Percentiles rank a stretch among this genome's conserved stretches.
phyloP scores from a whole-genome alignment of 2,797 vertebrate genomes.

The Acomys russatus region DNA sequence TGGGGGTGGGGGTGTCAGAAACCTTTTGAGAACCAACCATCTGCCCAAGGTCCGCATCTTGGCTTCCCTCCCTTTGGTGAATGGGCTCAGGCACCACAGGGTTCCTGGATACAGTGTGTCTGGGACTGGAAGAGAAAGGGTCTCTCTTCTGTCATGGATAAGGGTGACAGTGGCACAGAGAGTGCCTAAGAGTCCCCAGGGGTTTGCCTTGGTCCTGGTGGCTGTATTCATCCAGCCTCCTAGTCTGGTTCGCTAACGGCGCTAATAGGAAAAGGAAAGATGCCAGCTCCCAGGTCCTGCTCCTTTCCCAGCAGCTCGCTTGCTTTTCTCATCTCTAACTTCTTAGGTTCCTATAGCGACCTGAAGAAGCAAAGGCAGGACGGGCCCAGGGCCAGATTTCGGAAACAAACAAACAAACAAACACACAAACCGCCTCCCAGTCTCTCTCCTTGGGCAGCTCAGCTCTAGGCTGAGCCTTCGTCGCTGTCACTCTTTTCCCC shows the following conservation, averaged over 20 bases:
- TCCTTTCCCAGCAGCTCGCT: not conserved
- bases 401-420: too few relatives aligned
- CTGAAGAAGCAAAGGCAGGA: not conserved
- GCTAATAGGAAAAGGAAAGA: not conserved
- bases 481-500: not conserved
- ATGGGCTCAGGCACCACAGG: not conserved
- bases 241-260: not conserved
- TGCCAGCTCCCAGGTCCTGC: not conserved
- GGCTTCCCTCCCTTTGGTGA: not conserved
- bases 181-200: not conserved
- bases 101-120: accelerated
- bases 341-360: not conserved
- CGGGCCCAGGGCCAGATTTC: not conserved
- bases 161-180: not conserved
- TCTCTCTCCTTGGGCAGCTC: not conserved
- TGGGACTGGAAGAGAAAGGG: not conserved
- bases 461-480: not conserved
- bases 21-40: not conserved
- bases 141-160: not conserved
- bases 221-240: accelerated
- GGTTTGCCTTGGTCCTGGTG: not conserved
- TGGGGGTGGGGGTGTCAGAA: not conserved
- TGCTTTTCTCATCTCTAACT: not conserved
- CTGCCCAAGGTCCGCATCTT: not conserved
- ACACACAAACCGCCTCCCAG: not conserved